These are phyloP conservation scores for Amblyornis subalaris DNA, from an alignment of 2,113 vertebrate species.

Conservation along the genomic window DNA sequence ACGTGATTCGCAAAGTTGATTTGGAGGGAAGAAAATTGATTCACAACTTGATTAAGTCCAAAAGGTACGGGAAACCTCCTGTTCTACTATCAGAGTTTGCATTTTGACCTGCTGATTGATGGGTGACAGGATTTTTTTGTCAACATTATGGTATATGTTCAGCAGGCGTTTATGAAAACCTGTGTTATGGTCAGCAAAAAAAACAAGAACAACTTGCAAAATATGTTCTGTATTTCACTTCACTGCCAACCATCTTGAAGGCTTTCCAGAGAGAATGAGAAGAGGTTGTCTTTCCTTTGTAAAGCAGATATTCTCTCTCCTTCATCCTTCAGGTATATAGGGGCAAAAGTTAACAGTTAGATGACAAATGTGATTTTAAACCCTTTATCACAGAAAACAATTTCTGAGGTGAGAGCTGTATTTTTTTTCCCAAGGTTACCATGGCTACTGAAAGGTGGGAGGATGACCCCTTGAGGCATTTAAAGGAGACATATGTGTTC, in stretches of 20 bases:
- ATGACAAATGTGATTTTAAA: conserved; percentile 17
- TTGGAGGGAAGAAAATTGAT: not conserved
- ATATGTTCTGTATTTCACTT: not conserved
- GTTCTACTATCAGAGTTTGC: not conserved
- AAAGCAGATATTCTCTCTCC: not conserved
- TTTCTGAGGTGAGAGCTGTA: not conserved
- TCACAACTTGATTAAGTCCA: not conserved
- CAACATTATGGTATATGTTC: not conserved
- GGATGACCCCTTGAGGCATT: conserved; percentile 2
- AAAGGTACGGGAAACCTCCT: not conserved
- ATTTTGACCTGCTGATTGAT: not conserved
- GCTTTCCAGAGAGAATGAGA: not conserved
- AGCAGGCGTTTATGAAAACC: not conserved
- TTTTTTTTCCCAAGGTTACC: conserved; percentile 1
- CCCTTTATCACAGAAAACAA: conserved; percentile 20
- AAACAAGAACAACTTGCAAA: not conserved
- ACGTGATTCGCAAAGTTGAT: not conserved
- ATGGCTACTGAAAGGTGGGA: conserved; percentile 36
- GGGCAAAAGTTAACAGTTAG: not conserved
- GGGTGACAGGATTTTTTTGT: not conserved
- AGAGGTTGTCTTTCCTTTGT: not conserved
- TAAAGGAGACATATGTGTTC: conserved; percentile 48
- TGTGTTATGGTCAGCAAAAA: not conserved
- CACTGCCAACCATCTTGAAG: not conserved
- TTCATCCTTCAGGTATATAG: not conserved